A percentile compares a stretch with the other conserved stretches of the same genome.
These are phyloP conservation scores for Aromia moschata DNA, from an alignment of 2,888 invertebrate species.

Conservation along the genomic window DNA sequence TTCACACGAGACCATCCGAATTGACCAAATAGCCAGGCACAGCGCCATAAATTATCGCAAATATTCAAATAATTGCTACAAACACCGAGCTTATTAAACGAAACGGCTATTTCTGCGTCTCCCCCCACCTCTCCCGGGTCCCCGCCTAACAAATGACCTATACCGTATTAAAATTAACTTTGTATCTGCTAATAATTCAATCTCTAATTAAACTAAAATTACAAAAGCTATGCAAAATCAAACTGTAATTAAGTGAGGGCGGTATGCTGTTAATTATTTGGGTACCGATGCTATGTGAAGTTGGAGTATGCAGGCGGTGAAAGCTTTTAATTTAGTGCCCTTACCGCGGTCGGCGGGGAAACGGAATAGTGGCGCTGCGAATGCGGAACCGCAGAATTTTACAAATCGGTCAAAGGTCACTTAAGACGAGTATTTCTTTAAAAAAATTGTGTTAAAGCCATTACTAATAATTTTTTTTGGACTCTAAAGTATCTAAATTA, in stretches of 20 bases:
- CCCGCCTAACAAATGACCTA: constrained; percentile 36
- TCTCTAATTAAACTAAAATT: constrained; percentile 42
- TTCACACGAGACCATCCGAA: constrained; percentile 12
- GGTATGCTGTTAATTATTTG: constrained; percentile 37
- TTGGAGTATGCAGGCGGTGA: constrained; percentile 1
- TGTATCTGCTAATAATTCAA: constrained; percentile 42
- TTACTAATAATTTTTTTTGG: no score
- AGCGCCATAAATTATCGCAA: constrained; percentile 33
- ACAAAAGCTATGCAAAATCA: constrained; percentile 40
- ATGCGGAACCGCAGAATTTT: no score
- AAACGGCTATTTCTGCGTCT: no score
- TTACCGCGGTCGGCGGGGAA: no score
- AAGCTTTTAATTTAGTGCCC: constrained; percentile 1
- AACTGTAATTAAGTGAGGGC: constrained; percentile 37
- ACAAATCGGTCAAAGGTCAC: no score
- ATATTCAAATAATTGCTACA: constrained; percentile 35
- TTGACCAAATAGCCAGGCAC: constrained; percentile 15
- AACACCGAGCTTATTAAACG: constrained; percentile 23
- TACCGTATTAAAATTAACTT: constrained; percentile 41
- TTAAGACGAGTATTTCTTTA: no score
- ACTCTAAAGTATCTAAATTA: no score
- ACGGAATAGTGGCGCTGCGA: no score
- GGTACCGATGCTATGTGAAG: constrained; percentile 25
- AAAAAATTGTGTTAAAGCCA: no score
- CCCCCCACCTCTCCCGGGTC: no score